Evolutionary conservation across 2,888 invertebrate genomes (phyloP).

Genomic region (Myathropa florea): DNA sequence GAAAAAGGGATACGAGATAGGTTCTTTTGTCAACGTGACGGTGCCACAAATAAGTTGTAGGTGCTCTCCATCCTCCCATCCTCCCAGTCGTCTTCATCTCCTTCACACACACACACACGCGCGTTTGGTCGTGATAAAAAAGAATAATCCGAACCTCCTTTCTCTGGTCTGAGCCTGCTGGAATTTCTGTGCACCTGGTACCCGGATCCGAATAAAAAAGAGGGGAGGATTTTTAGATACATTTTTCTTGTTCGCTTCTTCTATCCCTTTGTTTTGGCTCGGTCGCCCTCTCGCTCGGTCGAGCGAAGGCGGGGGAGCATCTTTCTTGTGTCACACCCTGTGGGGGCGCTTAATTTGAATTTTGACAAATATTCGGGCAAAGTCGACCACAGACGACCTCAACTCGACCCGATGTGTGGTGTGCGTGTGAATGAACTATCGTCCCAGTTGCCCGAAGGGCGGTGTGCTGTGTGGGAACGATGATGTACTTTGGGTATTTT

Average conservation of each 20-base stretch:
- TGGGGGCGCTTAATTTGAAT: background rate
- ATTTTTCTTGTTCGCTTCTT: conserved; percentile 20
- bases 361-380: background rate
- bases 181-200: conserved; percentile 63
- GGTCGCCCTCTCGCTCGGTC: background rate
- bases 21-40: conserved; percentile 35
- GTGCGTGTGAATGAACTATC: background rate
- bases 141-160: conserved; percentile 36
- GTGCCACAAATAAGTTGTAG: conserved; percentile 26
- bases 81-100: background rate
- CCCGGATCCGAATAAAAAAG: conserved; percentile 62
- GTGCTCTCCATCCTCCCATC: conserved; percentile 18
- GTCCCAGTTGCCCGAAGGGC: background rate
- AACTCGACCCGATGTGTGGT: background rate
- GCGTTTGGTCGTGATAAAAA: background rate
- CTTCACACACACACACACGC: background rate
- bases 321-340: background rate
- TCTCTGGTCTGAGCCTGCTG: conserved; percentile 17
- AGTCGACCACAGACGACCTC: background rate
- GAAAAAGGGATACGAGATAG: conserved; percentile 18
- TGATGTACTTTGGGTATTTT: background rate
- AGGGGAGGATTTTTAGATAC: conserved; percentile 64
- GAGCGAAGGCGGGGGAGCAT: background rate
- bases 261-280: background rate
- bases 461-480: background rate